Conservation (phyloP, 2,113 vertebrate species). For the Sisor rabdophorus region DNA sequence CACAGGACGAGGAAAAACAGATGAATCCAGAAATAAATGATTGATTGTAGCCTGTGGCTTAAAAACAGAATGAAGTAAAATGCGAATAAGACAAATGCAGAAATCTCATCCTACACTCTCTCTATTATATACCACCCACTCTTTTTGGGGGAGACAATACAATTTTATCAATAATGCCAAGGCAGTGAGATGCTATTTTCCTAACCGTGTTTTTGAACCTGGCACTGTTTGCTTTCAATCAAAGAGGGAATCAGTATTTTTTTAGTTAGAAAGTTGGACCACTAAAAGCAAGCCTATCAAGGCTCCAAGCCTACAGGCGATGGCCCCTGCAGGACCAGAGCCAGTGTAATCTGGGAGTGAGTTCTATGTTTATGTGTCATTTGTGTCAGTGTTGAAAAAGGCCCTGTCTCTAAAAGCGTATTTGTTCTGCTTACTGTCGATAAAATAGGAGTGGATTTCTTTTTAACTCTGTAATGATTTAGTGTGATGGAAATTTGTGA, state of each 20-base stretch:
- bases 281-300: constrained; percentile 34
- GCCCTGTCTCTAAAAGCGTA: constrained; percentile 42
- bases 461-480: constrained; percentile 49
- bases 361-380: constrained; percentile 38
- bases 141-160: constrained; percentile 3
- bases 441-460: constrained; percentile 44
- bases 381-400: constrained; percentile 50
- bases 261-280: constrained; percentile 15
- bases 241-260: constrained; percentile 24
- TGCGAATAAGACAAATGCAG: background rate
- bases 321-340: constrained; percentile 23
- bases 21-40: constrained; percentile 46
- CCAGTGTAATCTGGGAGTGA: constrained; percentile 39
- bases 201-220: constrained; percentile 27
- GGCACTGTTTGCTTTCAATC: constrained; percentile 15
- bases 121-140: constrained; percentile 38
- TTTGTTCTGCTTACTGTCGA: constrained; percentile 44
- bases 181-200: constrained; percentile 34
- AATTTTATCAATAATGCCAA: constrained; percentile 30
- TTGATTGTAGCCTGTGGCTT: constrained; percentile 40
- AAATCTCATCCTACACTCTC: constrained; percentile 35
- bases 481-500: constrained; percentile 41
- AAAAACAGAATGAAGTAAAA: constrained; percentile 26
- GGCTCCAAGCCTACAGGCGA: constrained; percentile 31
- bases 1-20: constrained; percentile 11